Evolutionary conservation across 92 coral and sea anemone species (phyloP).

Genomic region (Porites evermanni): DNA sequence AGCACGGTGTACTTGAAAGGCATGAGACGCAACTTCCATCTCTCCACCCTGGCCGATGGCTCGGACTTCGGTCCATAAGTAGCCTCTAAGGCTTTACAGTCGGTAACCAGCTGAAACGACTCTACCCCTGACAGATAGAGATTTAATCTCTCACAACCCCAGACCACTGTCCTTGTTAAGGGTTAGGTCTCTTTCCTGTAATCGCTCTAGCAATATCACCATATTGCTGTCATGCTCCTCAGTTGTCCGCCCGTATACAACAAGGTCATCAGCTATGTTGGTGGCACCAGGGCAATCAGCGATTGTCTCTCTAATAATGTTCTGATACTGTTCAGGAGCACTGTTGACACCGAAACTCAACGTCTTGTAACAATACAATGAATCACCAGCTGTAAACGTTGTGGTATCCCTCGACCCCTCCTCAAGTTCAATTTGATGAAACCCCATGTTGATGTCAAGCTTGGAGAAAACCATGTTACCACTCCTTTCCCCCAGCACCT

Average conservation of each 20-base stretch:
- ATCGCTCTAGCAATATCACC: constrained; percentile 18
- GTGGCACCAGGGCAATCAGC: constrained; percentile 36
- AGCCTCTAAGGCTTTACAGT: too few species aligned
- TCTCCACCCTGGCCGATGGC: constrained; percentile 34
- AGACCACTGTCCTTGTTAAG: constrained; percentile 9
- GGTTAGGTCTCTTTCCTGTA: constrained; percentile 46
- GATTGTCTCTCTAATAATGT: constrained; percentile 23
- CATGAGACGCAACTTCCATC: constrained; percentile 25
- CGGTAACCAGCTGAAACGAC: constrained; percentile 7
- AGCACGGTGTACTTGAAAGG: constrained; percentile 15
- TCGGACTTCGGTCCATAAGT: constrained; percentile 3
- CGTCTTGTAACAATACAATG: too few species aligned
- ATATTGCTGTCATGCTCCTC: constrained; percentile 37
- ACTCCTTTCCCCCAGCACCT: constrained; percentile 18
- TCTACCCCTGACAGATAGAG: constrained; percentile 23
- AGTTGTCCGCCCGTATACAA: constrained; percentile 24
- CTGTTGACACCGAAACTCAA: too few species aligned
- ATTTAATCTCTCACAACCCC: background rate
- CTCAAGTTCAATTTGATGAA: too few species aligned
- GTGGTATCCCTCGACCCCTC: too few species aligned
- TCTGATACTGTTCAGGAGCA: too few species aligned
- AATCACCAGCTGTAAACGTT: too few species aligned
- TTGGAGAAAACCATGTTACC: constrained; percentile 13
- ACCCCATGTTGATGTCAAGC: too few species aligned
- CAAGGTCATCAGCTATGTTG: constrained; percentile 41